Conservation (phyloP, 1,140 invertebrate species). For the Drosophila subpulchrella region DNA sequence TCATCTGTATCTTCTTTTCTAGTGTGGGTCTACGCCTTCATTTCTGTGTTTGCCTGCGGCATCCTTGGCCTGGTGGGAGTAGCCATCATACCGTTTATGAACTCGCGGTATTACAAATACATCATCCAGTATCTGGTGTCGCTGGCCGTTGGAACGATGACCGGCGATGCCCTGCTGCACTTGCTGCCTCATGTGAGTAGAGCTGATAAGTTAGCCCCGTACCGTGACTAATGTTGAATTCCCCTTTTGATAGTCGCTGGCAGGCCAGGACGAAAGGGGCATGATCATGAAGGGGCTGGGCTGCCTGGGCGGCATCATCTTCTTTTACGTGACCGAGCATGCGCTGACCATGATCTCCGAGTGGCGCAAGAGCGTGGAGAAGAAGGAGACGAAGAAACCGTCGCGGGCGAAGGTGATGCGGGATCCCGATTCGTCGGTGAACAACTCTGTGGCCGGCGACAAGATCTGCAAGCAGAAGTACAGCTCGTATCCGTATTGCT, state of each 20-base stretch:
- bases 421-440: slow-evolving; percentile 85
- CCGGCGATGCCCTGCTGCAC: slow-evolving; percentile 96
- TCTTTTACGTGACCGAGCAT: slow-evolving; percentile 95
- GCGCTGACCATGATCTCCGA: slow-evolving; percentile 91
- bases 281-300: slow-evolving; percentile 94
- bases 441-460: slow-evolving; percentile 86
- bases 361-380: slow-evolving; percentile 89
- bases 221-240: neutral
- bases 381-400: slow-evolving; percentile 86
- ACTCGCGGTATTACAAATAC: slow-evolving; percentile 95
- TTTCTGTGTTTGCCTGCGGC: slow-evolving; percentile 93
- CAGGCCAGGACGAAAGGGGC: slow-evolving; percentile 77
- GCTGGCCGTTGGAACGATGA: slow-evolving; percentile 95
- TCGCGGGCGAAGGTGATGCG: slow-evolving; percentile 87
- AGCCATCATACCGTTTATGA: slow-evolving; percentile 94
- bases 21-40: slow-evolving; percentile 93
- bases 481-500: slow-evolving; percentile 93
- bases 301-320: slow-evolving; percentile 92
- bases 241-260: slow-evolving; percentile 55
- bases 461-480: slow-evolving; percentile 94
- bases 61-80: slow-evolving; percentile 93
- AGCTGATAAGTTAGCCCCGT: neutral
- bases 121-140: slow-evolving; percentile 96
- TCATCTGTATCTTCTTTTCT: slow-evolving; percentile 7
- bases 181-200: slow-evolving; percentile 94